phyloP scores from a whole-genome alignment of 2,113 vertebrate genomes.

The Tonatia bakeri region DNA sequence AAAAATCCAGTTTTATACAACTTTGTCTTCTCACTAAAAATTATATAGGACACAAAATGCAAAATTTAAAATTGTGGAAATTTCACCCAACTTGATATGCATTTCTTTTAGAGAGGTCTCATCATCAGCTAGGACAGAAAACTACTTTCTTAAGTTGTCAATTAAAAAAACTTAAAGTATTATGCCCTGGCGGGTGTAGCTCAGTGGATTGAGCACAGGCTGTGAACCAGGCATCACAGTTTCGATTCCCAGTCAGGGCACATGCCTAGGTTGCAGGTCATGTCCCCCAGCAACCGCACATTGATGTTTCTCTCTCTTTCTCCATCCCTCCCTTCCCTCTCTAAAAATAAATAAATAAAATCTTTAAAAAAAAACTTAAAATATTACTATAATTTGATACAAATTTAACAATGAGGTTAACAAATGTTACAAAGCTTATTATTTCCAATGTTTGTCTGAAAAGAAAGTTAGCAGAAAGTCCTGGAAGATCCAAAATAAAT shows the following conservation, averaged over 20 bases:
- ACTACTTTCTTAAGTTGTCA: not conserved
- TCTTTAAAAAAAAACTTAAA: not conserved
- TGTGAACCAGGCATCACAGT: too few relatives aligned
- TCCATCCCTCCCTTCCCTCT: too few relatives aligned
- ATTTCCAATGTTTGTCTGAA: not conserved
- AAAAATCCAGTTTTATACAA: not conserved
- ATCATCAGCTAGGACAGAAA: not conserved
- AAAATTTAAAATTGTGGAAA: not conserved
- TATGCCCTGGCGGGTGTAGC: too few relatives aligned
- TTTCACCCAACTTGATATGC: not conserved
- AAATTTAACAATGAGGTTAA: not conserved
- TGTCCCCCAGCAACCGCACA: too few relatives aligned
- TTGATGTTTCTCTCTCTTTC: too few relatives aligned
- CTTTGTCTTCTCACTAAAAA: not conserved
- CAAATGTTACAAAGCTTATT: not conserved
- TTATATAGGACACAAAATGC: not conserved
- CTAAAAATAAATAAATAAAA: too few relatives aligned
- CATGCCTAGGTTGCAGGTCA: too few relatives aligned
- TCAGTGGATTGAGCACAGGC: too few relatives aligned
- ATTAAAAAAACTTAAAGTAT: not conserved
- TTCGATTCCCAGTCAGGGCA: too few relatives aligned
- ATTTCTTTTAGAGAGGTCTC: not conserved
- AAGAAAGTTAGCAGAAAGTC: not conserved
- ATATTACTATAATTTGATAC: not conserved
- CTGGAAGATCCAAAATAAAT: not conserved